phyloP scores from a whole-genome alignment of 2,113 vertebrate genomes.

The Ceyx cyanopectus region DNA sequence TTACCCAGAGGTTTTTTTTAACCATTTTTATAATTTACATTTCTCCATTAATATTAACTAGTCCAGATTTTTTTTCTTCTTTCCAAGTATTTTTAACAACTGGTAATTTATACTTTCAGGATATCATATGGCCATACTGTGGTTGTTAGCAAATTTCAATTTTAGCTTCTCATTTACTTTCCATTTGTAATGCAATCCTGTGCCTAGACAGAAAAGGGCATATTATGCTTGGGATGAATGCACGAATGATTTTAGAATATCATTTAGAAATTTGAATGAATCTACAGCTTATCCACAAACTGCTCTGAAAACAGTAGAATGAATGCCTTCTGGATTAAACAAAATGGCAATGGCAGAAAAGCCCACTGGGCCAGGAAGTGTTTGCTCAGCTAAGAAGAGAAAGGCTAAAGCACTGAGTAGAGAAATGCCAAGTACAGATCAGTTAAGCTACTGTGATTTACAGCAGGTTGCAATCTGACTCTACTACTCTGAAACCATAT shows the following conservation, averaged over 20 bases:
- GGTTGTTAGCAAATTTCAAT: not conserved
- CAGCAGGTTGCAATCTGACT: not conserved
- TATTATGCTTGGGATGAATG: not conserved
- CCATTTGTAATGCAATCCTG: not conserved
- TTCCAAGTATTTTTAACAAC: not conserved
- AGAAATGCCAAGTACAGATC: not conserved
- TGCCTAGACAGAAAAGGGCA: not conserved
- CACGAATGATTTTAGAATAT: not conserved
- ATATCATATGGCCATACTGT: not conserved
- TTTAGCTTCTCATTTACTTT: conserved; percentile 8
- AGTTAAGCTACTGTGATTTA: not conserved
- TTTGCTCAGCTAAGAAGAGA: not conserved
- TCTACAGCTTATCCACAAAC: conserved; percentile 10
- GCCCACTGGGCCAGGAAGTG: not conserved
- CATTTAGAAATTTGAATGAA: not conserved
- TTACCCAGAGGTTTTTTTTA: not conserved
- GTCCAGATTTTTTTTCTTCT: not conserved
- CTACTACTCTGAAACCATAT: not conserved
- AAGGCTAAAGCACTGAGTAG: not conserved
- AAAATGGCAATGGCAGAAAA: not conserved
- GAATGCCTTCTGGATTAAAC: not conserved
- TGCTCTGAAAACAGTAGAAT: not conserved
- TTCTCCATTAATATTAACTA: not conserved
- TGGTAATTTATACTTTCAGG: not conserved
- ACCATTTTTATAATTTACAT: not conserved